Conservation (phyloP, 2,113 vertebrate species). For the Proteles cristata region DNA sequence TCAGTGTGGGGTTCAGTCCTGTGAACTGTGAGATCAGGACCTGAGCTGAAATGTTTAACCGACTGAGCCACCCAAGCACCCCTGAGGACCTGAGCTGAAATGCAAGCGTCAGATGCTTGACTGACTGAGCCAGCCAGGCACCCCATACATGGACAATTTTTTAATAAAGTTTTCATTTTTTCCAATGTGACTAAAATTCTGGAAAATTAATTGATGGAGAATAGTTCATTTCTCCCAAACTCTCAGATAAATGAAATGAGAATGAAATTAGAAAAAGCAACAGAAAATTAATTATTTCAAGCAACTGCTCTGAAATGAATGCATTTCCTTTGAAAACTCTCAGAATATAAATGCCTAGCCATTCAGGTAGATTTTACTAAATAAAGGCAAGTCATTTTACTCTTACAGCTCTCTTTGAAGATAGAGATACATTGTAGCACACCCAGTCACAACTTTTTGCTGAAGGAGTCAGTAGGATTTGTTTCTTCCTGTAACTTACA, state of each 20-base stretch:
- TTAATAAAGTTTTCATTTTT: constrained; percentile 1
- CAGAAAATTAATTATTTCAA: background rate
- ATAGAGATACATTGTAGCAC: background rate
- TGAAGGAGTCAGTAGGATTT: background rate
- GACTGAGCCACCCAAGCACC: too few relatives aligned
- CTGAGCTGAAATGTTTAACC: too few relatives aligned
- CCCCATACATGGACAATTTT: background rate
- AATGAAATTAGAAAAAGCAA: background rate
- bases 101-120: too few relatives aligned
- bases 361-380: background rate
- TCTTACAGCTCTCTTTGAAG: background rate
- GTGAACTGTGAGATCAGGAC: too few relatives aligned
- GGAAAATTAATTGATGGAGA: background rate
- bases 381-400: background rate
- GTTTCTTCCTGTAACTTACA: constrained; percentile 29
- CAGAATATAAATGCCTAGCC: background rate
- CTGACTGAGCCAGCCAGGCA: too few relatives aligned
- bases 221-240: background rate
- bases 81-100: too few relatives aligned
- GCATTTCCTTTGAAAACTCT: constrained; percentile 16
- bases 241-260: background rate
- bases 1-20: too few relatives aligned
- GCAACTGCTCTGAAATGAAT: background rate
- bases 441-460: background rate
- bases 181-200: background rate